These are phyloP conservation scores for Xiphorhynchus erythropygius DNA, from an alignment of 2,797 vertebrate species.

Conservation along the genomic window DNA sequence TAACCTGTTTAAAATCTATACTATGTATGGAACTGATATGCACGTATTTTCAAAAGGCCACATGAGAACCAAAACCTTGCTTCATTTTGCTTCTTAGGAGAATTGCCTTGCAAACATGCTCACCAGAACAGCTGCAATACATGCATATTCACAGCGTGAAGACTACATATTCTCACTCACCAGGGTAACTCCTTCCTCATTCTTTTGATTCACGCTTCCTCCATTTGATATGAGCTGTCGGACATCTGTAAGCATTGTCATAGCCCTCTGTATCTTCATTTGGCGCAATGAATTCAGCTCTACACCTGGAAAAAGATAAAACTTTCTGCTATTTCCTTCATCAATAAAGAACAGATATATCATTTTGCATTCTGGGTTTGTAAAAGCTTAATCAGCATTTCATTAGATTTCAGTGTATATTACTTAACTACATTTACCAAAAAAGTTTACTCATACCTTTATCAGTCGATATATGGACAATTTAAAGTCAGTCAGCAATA, in stretches of 20 bases:
- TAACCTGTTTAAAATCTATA: background rate
- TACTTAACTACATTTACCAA: background rate
- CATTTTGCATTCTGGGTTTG: background rate
- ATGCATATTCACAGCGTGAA: background rate
- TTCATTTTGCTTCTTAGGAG: background rate
- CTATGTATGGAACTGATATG: background rate
- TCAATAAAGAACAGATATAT: background rate
- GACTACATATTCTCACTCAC: conserved; percentile 72
- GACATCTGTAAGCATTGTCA: conserved; percentile 88
- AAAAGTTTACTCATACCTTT: background rate
- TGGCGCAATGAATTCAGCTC: conserved; percentile 83
- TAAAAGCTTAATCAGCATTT: background rate
- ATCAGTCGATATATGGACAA: background rate
- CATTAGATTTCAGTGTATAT: background rate
- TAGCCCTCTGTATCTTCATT: conserved; percentile 86
- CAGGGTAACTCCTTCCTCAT: conserved; percentile 89
- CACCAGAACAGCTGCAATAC: background rate
- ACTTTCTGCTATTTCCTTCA: background rate
- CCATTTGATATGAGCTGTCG: conserved; percentile 83
- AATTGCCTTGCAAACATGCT: background rate
- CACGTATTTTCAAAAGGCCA: background rate
- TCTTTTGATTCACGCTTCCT: conserved; percentile 84
- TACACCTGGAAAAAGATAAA: conserved; percentile 77
- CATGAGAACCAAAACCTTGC: background rate
- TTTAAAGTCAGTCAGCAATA: background rate